phyloP scores from a whole-genome alignment of 2,113 vertebrate species.

The Pongo abelii region DNA sequence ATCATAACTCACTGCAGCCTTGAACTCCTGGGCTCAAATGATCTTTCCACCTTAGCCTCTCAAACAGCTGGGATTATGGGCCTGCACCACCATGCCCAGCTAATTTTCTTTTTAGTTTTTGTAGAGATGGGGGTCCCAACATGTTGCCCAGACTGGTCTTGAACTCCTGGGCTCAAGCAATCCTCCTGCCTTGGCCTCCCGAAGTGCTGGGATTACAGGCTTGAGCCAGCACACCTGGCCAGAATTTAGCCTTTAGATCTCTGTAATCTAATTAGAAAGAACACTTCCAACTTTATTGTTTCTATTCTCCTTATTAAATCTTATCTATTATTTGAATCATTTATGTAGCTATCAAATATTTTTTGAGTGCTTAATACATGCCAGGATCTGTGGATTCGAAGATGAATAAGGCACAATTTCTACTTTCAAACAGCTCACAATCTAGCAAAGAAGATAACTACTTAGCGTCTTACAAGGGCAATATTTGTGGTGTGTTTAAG shows the following conservation, averaged over 20 bases:
- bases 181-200: too few species aligned
- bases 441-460: background rate
- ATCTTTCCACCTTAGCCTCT: too few species aligned
- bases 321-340: background rate
- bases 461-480: background rate
- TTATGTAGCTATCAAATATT: background rate
- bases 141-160: too few species aligned
- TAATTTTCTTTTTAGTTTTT: too few species aligned
- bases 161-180: too few species aligned
- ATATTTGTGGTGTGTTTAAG: background rate
- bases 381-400: background rate
- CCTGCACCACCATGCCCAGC: too few species aligned
- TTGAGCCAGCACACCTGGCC: too few species aligned
- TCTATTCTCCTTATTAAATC: slow-evolving; percentile 29
- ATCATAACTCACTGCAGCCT: too few species aligned
- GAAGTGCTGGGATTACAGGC: too few species aligned
- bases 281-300: background rate
- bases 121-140: too few species aligned
- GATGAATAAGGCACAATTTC: background rate
- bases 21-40: too few species aligned
- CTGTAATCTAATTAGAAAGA: background rate
- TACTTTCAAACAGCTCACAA: background rate
- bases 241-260: background rate
- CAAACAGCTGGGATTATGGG: too few species aligned
- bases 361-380: background rate